A percentile compares a stretch with the other conserved stretches of the same genome.
These are phyloP conservation scores for Epicampocera succincta DNA, from an alignment of 2,888 invertebrate species.

Conservation along the genomic window DNA sequence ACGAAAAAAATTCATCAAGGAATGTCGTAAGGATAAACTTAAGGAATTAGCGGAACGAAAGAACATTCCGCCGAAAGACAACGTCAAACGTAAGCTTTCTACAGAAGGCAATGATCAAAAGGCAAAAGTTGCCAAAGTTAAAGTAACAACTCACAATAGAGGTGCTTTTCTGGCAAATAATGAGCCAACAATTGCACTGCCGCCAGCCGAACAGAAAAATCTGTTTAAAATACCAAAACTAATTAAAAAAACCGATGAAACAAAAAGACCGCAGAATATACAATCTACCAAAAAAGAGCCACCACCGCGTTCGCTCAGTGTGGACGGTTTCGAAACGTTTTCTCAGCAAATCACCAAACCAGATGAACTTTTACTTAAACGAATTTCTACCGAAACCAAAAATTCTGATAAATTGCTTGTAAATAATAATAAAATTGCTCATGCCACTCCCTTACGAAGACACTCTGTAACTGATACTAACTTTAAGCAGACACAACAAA, in stretches of 20 bases:
- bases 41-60: constrained; percentile 75
- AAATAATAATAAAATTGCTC: neutral
- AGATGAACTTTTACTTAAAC: constrained; percentile 59
- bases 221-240: constrained; percentile 61
- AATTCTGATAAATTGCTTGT: constrained; percentile 20
- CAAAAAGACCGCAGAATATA: neutral
- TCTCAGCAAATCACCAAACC: constrained; percentile 69
- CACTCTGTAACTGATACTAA: constrained; percentile 66
- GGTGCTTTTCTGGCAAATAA: constrained; percentile 82
- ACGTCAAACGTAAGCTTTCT: constrained; percentile 58
- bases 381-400: neutral
- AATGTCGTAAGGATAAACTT: constrained; percentile 75
- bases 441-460: constrained; percentile 49
- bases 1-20: constrained; percentile 69
- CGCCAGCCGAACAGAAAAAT: constrained; percentile 47
- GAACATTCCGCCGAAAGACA: constrained; percentile 59
- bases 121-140: constrained; percentile 78
- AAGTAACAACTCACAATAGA: constrained; percentile 83
- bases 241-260: constrained; percentile 40
- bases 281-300: constrained; percentile 4
- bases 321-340: constrained; percentile 67
- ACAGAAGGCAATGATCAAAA: constrained; percentile 43
- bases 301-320: constrained; percentile 38
- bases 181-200: constrained; percentile 76
- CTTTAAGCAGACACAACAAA: constrained; percentile 27